phyloP scores from a whole-genome alignment of 2,888 invertebrate genomes.

The Plagiodera versicolora region DNA sequence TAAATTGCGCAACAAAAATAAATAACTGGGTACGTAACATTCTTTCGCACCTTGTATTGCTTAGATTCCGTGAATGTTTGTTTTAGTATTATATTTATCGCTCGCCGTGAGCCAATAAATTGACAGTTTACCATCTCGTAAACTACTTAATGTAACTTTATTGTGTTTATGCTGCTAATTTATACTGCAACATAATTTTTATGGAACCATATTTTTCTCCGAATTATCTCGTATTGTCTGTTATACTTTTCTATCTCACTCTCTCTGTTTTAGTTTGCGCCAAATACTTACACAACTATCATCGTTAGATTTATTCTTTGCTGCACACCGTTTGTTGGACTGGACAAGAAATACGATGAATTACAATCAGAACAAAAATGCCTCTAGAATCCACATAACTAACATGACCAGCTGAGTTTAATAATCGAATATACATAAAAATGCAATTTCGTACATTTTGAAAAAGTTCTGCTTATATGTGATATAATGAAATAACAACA shows the following conservation, averaged over 20 bases:
- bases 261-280: not conserved
- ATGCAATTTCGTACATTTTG: no score
- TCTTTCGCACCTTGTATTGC: slow-evolving; percentile 30
- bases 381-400: no score
- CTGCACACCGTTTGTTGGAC: not conserved
- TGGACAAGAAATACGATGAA: no score
- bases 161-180: slow-evolving; percentile 31
- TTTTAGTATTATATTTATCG: slow-evolving; percentile 31
- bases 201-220: slow-evolving; percentile 18
- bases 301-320: not conserved
- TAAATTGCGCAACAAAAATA: slow-evolving; percentile 26
- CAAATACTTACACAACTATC: not conserved
- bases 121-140: slow-evolving; percentile 33
- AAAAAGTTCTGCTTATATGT: no score
- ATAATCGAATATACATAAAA: no score
- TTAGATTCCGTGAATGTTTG: slow-evolving; percentile 33
- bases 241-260: no score
- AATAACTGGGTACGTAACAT: slow-evolving; percentile 26
- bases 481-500: no score
- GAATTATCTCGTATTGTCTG: slow-evolving; percentile 3
- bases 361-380: no score
- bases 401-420: no score
- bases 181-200: slow-evolving; percentile 28
- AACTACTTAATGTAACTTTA: slow-evolving; percentile 28
- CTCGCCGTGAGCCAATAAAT: slow-evolving; percentile 29